Percentiles rank a stretch among this genome's conserved stretches.
Evolutionary conservation across 2,797 vertebrate genomes (phyloP).

Genomic region (Phylloscopus collybita): DNA sequence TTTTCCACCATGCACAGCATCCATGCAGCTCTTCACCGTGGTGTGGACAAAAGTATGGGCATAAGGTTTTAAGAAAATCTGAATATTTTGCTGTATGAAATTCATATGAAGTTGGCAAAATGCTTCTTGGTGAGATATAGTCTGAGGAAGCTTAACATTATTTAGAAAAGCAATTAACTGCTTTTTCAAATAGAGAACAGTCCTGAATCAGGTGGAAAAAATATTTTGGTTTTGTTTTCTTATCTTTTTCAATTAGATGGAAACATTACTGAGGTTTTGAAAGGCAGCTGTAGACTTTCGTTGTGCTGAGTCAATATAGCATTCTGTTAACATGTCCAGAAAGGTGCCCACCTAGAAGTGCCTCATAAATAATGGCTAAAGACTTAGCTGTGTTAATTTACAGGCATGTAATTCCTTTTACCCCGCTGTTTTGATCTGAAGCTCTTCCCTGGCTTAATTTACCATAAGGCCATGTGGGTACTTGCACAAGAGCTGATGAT

Average conservation of each 20-base stretch:
- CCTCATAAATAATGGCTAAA: background rate
- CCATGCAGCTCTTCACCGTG: background rate
- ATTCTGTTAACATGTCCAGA: background rate
- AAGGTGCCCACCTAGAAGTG: background rate
- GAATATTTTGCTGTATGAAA: background rate
- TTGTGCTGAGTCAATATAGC: background rate
- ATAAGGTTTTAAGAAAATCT: background rate
- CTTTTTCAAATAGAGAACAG: background rate
- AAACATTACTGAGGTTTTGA: background rate
- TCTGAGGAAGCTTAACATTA: background rate
- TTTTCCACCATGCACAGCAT: background rate
- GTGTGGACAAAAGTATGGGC: background rate
- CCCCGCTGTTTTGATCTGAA: background rate
- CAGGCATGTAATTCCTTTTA: background rate
- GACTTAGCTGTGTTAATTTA: background rate
- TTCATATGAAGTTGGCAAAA: background rate
- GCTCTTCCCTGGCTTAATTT: background rate
- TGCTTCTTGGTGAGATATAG: background rate
- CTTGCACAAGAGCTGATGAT: background rate
- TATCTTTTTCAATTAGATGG: background rate
- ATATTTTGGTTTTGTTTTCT: background rate
- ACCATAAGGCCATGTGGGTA: background rate
- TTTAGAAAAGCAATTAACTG: background rate
- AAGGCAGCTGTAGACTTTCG: background rate
- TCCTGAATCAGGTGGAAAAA: background rate